phyloP scores from a whole-genome alignment of 2,888 invertebrate species.

The Choreutis nemorana region DNA sequence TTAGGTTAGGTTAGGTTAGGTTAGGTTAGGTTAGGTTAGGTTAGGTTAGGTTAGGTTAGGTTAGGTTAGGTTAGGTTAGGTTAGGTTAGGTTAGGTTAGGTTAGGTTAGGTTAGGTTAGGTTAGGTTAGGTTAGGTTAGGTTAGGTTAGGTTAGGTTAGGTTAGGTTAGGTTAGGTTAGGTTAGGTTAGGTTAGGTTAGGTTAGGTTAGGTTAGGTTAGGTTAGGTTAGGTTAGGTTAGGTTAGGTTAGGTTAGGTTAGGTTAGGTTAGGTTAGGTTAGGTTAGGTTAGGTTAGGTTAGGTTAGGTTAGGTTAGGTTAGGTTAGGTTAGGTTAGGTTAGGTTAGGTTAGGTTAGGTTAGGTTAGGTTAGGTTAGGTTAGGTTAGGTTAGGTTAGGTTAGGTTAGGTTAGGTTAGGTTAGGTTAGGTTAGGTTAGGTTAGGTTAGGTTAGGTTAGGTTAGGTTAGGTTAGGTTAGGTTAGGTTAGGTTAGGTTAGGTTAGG shows the following conservation, averaged over 20 bases:
- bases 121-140: conserved; percentile 1
- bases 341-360: conserved; percentile 2
- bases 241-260: conserved; percentile 2
- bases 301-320: conserved; percentile 2
- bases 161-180: conserved; percentile 1
- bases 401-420: conserved; percentile 2
- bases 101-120: conserved; percentile 2
- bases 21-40: conserved; percentile 2
- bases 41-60: conserved; percentile 2
- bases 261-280: conserved; percentile 2
- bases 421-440: background rate
- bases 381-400: conserved; percentile 2
- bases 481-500: conserved; percentile 2
- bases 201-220: conserved; percentile 2
- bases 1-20: conserved; percentile 2
- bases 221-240: conserved; percentile 2
- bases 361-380: conserved; percentile 2
- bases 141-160: background rate
- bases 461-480: conserved; percentile 1
- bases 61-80: conserved; percentile 2
- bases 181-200: conserved; percentile 2
- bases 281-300: conserved; percentile 2
- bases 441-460: background rate
- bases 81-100: conserved; percentile 2
- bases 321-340: conserved; percentile 2